Evolutionary conservation across 2,113 vertebrate genomes (phyloP).

Genomic region (Pavo muticus): DNA sequence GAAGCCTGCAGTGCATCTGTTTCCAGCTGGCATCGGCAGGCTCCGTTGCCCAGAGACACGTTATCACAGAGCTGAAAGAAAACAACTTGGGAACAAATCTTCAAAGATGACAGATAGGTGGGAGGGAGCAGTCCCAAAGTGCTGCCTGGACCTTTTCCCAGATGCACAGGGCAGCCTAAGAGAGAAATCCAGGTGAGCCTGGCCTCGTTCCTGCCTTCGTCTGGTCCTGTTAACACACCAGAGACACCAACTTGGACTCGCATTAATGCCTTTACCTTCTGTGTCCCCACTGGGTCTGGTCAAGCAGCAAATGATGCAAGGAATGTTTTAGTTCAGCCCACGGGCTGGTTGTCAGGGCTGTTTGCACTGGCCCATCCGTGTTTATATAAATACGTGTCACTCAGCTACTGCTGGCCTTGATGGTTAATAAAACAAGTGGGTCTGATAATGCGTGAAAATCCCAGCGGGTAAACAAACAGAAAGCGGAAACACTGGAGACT

Average conservation of each 20-base stretch:
- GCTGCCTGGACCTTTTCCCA: not conserved
- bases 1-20: constrained; percentile 21
- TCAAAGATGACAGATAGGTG: not conserved
- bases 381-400: constrained; percentile 33
- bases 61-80: constrained; percentile 37
- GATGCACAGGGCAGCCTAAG: not conserved
- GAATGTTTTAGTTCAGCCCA: not conserved
- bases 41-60: constrained; percentile 1
- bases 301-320: not conserved
- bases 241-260: not conserved
- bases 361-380: constrained; percentile 16
- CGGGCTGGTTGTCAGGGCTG: not conserved
- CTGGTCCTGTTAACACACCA: not conserved
- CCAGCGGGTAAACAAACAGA: constrained; percentile 62
- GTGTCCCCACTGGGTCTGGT: not conserved
- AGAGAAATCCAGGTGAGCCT: not conserved
- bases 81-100: constrained; percentile 46
- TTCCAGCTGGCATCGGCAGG: constrained; percentile 56
- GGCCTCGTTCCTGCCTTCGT: not conserved
- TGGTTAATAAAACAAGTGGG: constrained; percentile 57
- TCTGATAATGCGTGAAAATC: constrained; percentile 63
- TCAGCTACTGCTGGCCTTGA: constrained; percentile 21
- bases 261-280: not conserved
- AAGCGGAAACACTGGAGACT: constrained; percentile 18
- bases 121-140: not conserved